Evolutionary conservation across 2,113 vertebrate genomes (phyloP).

Genomic region (Aptenodytes patagonicus): DNA sequence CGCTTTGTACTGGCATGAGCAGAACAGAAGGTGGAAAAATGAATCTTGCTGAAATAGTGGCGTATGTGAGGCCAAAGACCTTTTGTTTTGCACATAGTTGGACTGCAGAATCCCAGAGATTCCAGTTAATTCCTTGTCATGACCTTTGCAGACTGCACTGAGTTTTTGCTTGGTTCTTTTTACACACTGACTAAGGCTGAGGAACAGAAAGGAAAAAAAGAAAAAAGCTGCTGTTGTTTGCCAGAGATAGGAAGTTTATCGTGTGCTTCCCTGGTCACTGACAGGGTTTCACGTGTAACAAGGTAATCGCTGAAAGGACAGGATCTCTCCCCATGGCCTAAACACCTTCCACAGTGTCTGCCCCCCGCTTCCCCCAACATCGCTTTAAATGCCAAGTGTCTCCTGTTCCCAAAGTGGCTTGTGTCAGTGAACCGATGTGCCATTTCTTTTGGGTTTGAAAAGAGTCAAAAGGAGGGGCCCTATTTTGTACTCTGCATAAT

Average conservation of each 20-base stretch:
- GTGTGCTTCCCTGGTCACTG: neutral
- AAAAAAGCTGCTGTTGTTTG: neutral
- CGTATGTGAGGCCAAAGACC: neutral
- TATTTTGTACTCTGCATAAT: neutral
- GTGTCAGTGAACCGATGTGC: neutral
- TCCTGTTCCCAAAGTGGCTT: neutral
- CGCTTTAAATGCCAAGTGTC: neutral
- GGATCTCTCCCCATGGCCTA: neutral
- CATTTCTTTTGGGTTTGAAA: neutral
- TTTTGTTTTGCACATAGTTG: neutral
- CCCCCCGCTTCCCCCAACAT: fast-evolving
- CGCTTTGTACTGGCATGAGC: fast-evolving
- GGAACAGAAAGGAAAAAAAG: neutral
- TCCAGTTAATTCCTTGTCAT: neutral
- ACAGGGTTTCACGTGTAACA: neutral
- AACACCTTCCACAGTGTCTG: neutral
- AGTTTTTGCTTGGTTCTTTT: neutral
- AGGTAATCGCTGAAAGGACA: neutral
- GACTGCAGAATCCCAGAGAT: neutral
- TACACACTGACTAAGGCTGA: neutral
- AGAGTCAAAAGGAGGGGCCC: neutral
- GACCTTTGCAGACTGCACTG: neutral
- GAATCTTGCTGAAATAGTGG: neutral
- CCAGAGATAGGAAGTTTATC: neutral
- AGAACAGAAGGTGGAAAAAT: neutral